These are phyloP conservation scores for Cantharis lateralis DNA, from an alignment of 2,888 invertebrate species.

Conservation along the genomic window DNA sequence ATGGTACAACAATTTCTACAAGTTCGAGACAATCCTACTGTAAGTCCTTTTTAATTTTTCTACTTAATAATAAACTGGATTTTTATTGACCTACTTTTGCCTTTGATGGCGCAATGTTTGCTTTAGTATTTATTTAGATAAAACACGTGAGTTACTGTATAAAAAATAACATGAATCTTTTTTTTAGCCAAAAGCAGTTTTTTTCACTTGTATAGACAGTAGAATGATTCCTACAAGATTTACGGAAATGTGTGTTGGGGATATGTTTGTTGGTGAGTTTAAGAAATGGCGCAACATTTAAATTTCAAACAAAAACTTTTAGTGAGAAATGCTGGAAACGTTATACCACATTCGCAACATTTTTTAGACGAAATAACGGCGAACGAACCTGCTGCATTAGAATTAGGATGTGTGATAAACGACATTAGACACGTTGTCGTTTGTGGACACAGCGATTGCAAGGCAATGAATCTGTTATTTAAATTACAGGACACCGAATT, in stretches of 20 bases:
- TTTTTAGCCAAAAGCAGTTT: constrained; percentile 89
- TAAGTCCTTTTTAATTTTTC: constrained; percentile 54
- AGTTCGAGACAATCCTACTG: constrained; percentile 87
- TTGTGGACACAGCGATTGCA: constrained; percentile 97
- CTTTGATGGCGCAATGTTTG: constrained; percentile 2
- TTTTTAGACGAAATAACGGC: constrained; percentile 86
- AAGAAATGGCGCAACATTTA: constrained; percentile 1
- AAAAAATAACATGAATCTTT: background rate
- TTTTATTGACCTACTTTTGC: background rate
- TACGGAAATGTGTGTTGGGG: constrained; percentile 93
- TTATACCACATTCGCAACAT: constrained; percentile 90
- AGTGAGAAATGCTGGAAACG: constrained; percentile 96
- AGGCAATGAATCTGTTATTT: constrained; percentile 94
- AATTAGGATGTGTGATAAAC: constrained; percentile 91
- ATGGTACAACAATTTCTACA: constrained; percentile 93
- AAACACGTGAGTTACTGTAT: background rate
- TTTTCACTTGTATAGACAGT: constrained; percentile 98
- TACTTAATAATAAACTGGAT: background rate
- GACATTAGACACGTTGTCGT: constrained; percentile 91
- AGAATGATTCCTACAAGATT: constrained; percentile 95
- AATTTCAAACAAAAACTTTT: constrained; percentile 26
- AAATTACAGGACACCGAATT: constrained; percentile 79
- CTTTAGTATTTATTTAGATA: background rate
- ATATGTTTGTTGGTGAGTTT: constrained; percentile 91
- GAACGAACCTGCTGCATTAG: constrained; percentile 94